phyloP scores from a whole-genome alignment of 2,888 invertebrate species.

The Leucophenga montana region DNA sequence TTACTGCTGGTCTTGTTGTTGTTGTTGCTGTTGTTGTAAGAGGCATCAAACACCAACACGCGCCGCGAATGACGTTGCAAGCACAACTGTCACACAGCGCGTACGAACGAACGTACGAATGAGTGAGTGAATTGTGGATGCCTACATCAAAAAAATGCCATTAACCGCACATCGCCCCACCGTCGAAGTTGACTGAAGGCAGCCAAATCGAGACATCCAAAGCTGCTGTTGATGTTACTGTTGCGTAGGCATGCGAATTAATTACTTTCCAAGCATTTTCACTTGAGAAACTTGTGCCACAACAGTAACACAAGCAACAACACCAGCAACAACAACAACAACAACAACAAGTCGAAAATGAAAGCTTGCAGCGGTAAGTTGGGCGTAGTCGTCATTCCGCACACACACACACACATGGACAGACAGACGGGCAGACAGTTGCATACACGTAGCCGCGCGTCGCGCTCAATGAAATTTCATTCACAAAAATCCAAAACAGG shows the following conservation, averaged over 20 bases:
- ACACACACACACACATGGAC: neutral
- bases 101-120: too few species aligned
- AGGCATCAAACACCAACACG: constrained; percentile 4
- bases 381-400: constrained; percentile 18
- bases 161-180: neutral
- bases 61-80: neutral
- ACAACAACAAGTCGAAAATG: constrained; percentile 26
- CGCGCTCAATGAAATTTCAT: constrained; percentile 65
- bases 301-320: constrained; percentile 30
- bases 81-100: too few species aligned
- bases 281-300: constrained; percentile 27
- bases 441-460: constrained; percentile 33
- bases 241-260: constrained; percentile 26
- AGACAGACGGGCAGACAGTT: neutral
- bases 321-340: constrained; percentile 15
- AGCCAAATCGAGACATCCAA: neutral
- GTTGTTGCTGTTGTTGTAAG: neutral
- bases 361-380: constrained; percentile 27
- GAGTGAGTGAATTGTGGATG: neutral
- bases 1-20: neutral
- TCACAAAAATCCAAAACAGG: constrained; percentile 63
- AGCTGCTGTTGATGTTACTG: neutral
- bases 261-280: constrained; percentile 28
- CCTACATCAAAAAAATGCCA: neutral
- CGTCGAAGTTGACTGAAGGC: neutral